Base-by-base conservation (phyloP, 37 sponge, comb jelly and placozoan genomes). In the Beroe forskalii region DNA sequence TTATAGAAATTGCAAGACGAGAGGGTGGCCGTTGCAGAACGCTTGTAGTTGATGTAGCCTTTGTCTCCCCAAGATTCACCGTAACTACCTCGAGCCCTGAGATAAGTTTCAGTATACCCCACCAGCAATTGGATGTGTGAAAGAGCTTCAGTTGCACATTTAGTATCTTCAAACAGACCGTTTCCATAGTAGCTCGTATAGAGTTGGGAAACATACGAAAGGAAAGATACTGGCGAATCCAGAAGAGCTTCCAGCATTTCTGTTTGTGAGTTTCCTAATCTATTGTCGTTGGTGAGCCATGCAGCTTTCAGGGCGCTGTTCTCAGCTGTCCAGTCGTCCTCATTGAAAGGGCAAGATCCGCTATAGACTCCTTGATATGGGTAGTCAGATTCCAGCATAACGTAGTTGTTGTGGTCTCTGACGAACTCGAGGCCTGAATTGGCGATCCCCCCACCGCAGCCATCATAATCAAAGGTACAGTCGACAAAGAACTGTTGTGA, bases 21-120 rank as follows among this genome's bases (percentile, higher is more conserved):
- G 66, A 22, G 4, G 30, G 66, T 28, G 14, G 17, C 60, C 17
- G 9, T 55, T 20, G 9, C 17, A 20, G 30, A 22, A 6, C 66
- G 25, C 66, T 64, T 64, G 66, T 64, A 64, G 30, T 27, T 22
- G 17, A 64, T 27, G 66, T 64, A 64, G 66, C 66, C 66, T 8
- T 64, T 27, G 4, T 64, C 66, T n/a, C 66, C 66, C 66, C 66
- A 64, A 23, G 4, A 8, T 20, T 8, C 25, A 28, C 66, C 66
- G 17, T 64, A 64, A 20, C 66, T 48, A 6, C 55, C 55, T 48
- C 55, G 6, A 6, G 12, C 6, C 12, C 55, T 48, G 12, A 48
- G 12, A 12, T 6, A 48, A 12, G 6, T 48, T 12, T 48, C 55
- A 17, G 55, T 48, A 12, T 48, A 48, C 12, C 55, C 55, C 12